Evolutionary conservation across 2,888 invertebrate species (phyloP).

Genomic region (Neocrepidodera transversa): DNA sequence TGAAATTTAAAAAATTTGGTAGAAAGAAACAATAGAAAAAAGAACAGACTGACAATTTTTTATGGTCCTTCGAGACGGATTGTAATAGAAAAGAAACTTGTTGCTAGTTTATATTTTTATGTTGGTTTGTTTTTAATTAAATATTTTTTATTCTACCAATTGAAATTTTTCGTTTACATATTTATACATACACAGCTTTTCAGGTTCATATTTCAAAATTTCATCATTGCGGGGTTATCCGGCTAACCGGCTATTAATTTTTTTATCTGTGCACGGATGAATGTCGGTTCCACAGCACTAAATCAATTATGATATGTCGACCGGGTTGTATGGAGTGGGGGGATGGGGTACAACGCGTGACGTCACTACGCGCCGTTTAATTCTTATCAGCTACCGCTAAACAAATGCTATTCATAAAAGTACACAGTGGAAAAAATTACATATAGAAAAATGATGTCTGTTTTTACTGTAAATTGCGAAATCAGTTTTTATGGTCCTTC

Average conservation of each 20-base stretch:
- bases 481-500: too few relatives aligned
- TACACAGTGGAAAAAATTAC: neutral
- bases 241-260: constrained; percentile 36
- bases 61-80: too few relatives aligned
- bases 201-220: constrained; percentile 28
- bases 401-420: constrained; percentile 49
- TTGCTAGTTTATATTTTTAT: too few relatives aligned
- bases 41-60: too few relatives aligned
- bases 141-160: too few relatives aligned
- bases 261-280: constrained; percentile 32
- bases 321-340: constrained; percentile 39
- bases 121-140: too few relatives aligned
- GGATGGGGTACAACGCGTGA: constrained; percentile 40
- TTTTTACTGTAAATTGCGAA: too few relatives aligned
- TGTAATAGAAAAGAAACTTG: too few relatives aligned
- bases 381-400: constrained; percentile 51
- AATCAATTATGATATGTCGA: constrained; percentile 51
- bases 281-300: constrained; percentile 40
- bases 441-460: too few relatives aligned
- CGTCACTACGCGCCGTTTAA: constrained; percentile 49
- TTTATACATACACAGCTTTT: constrained; percentile 10
- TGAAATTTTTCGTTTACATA: neutral
- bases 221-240: constrained; percentile 24
- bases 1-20: too few relatives aligned
- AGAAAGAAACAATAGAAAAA: too few relatives aligned